These are phyloP conservation scores for Aphrocallistes beatrix DNA, from an alignment of 37 sponge, comb jelly and placozoan genomes.

Conservation along the genomic window DNA sequence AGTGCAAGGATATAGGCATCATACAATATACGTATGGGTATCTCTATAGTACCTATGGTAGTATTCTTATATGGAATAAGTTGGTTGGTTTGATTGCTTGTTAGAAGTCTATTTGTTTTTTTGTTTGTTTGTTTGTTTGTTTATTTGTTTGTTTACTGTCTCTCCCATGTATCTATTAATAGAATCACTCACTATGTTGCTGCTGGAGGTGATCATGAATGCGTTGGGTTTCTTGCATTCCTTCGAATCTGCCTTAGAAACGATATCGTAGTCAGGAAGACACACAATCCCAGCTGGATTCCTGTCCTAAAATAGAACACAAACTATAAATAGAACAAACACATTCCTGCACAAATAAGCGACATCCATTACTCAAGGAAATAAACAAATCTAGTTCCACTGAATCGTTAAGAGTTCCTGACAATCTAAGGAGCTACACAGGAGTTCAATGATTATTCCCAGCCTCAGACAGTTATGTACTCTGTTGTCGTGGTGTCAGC, in stretches of 20 bases:
- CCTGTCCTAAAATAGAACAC: conserved; percentile 40
- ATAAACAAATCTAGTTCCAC: not conserved
- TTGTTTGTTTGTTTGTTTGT: conserved; percentile 6
- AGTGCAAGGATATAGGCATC: no score
- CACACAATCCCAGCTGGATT: conserved; percentile 61
- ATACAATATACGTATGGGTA: no score
- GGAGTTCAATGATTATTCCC: no score
- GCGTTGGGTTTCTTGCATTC: conserved; percentile 41
- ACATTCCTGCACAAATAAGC: not conserved
- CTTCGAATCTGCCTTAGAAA: conserved; percentile 34
- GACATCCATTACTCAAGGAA: not conserved
- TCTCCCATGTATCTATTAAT: no score
- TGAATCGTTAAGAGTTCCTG: no score
- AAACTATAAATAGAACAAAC: not conserved
- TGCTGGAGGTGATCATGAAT: not conserved
- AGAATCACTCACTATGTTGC: not conserved
- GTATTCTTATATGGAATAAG: not conserved
- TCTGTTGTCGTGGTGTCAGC: no score
- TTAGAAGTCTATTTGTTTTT: not conserved
- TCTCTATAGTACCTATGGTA: no score
- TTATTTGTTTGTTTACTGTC: not conserved
- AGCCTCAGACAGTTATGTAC: no score
- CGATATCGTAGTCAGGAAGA: conserved; percentile 56
- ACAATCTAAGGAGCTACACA: no score
- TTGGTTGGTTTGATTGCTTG: not conserved